Conservation (phyloP, 1,140 invertebrate genomes). For the Aplysia californica region DNA sequence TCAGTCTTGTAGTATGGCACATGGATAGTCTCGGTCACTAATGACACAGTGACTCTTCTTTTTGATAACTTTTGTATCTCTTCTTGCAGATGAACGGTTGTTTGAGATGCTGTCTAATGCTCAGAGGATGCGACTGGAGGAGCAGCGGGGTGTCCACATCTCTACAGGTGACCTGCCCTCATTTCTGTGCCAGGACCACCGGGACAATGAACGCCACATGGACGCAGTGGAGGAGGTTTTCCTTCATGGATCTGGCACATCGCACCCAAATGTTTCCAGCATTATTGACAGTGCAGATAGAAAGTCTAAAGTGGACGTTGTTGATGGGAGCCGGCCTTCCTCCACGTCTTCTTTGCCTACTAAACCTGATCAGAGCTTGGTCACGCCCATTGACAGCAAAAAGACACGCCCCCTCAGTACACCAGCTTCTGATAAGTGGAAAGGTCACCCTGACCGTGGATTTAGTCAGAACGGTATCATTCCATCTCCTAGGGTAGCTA, state of each 20-base stretch:
- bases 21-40: too few relatives aligned
- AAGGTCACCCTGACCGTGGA: constrained; percentile 18
- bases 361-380: not conserved
- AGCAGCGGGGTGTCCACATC: constrained; percentile 75
- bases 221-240: too few relatives aligned
- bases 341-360: too few relatives aligned
- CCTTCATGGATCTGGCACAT: too few relatives aligned
- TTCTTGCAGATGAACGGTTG: constrained; percentile 51
- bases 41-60: too few relatives aligned
- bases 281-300: too few relatives aligned
- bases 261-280: too few relatives aligned
- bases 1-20: too few relatives aligned
- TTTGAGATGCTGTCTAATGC: constrained; percentile 81
- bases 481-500: constrained; percentile 33
- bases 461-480: constrained; percentile 41
- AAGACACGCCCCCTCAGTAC: not conserved
- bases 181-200: constrained; percentile 67
- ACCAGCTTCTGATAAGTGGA: not conserved
- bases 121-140: constrained; percentile 80
- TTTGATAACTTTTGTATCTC: not conserved
- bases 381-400: not conserved
- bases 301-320: too few relatives aligned
- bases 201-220: too few relatives aligned
- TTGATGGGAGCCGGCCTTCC: too few relatives aligned
- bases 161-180: constrained; percentile 80